These are phyloP conservation scores for Agrochola lychnidis DNA, from an alignment of 2,888 invertebrate genomes.

Conservation along the genomic window DNA sequence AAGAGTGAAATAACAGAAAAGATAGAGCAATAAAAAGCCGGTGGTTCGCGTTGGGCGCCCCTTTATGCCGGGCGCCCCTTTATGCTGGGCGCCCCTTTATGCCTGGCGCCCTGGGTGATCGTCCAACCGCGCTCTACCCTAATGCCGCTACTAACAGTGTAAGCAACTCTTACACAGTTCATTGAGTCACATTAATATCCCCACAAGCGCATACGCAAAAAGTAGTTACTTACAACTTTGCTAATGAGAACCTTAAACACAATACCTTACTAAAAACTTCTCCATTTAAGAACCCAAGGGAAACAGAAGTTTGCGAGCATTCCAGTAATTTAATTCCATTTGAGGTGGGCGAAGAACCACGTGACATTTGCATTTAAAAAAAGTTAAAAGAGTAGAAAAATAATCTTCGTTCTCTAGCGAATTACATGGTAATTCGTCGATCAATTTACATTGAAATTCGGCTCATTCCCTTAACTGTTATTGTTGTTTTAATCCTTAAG, in stretches of 20 bases:
- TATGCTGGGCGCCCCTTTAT: no score
- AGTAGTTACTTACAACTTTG: constrained; percentile 38
- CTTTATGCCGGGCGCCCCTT: no score
- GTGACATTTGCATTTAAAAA: constrained; percentile 33
- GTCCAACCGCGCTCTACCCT: no score
- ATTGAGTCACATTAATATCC: constrained; percentile 16
- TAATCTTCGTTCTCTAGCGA: constrained; percentile 35
- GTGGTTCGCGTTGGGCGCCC: no score
- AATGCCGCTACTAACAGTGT: no score
- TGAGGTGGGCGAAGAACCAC: constrained; percentile 29
- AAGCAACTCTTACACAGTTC: background rate
- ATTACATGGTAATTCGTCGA: constrained; percentile 53
- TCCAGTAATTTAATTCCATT: constrained; percentile 50
- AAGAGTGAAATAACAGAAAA: no score
- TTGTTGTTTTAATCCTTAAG: constrained; percentile 68
- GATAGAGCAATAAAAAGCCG: no score
- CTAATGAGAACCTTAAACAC: constrained; percentile 40
- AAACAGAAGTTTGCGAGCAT: constrained; percentile 48
- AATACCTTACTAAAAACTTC: constrained; percentile 56
- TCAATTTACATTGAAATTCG: constrained; percentile 67
- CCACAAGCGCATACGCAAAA: constrained; percentile 21
- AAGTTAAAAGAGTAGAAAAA: constrained; percentile 37
- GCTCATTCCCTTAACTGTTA: constrained; percentile 58
- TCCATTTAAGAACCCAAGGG: constrained; percentile 48
- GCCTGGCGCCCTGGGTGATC: no score